Percentiles rank a stretch among this genome's conserved stretches.
Conservation (phyloP, 2,888 invertebrate genomes). For the Drosophila paramelanica region DNA sequence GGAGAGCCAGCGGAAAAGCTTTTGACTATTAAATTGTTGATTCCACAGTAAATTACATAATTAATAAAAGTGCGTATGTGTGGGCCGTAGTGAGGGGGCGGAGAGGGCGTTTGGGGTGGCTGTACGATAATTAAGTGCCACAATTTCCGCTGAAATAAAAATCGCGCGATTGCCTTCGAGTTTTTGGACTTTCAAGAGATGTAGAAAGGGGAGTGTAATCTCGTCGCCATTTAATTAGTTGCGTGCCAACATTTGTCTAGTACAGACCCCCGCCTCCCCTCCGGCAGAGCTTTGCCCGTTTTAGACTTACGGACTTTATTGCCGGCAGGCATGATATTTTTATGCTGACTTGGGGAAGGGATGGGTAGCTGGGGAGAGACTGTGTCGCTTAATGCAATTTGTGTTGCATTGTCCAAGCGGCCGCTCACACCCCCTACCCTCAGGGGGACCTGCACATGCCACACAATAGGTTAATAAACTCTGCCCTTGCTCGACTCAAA, state of each 20-base stretch:
- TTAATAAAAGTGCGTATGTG: conserved; percentile 16
- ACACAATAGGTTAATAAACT: conserved; percentile 53
- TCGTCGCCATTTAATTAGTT: conserved; percentile 55
- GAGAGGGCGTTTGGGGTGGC: neutral
- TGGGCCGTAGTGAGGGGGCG: too few species aligned
- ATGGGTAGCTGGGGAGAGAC: neutral
- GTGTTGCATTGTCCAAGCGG: conserved; percentile 20
- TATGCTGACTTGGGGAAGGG: conserved; percentile 41
- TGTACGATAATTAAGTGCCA: conserved; percentile 22
- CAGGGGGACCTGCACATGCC: neutral
- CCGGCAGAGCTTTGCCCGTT: neutral
- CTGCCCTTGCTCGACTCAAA: conserved; percentile 42
- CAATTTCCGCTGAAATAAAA: conserved; percentile 37
- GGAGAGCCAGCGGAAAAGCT: conserved; percentile 1
- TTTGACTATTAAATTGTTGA: conserved; percentile 28
- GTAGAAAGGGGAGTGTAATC: neutral
- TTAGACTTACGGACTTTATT: conserved; percentile 15
- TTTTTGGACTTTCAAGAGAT: too few species aligned
- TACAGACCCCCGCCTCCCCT: neutral
- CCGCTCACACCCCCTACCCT: neutral
- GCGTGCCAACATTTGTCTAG: conserved; percentile 31
- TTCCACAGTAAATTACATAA: conserved; percentile 34
- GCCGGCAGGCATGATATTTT: conserved; percentile 43
- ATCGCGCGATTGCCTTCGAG: conserved; percentile 16
- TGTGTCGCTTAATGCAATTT: conserved; percentile 48